Evolutionary conservation across 2,797 vertebrate species (phyloP), one percentile per base, ranked within the genome.

Genomic region (Helostoma temminkii): DNA sequence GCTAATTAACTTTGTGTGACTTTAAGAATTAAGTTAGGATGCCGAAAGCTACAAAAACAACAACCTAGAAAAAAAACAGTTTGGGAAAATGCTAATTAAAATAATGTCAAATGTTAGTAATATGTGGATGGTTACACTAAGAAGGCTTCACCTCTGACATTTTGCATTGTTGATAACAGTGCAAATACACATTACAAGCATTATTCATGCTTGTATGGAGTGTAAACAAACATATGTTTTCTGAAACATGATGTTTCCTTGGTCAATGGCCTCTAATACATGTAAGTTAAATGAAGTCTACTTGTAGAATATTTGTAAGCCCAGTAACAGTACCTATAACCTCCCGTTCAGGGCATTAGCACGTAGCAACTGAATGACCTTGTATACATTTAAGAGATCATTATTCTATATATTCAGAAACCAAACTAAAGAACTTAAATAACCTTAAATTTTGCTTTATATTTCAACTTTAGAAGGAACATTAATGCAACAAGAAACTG

Each of bases 391-490:
- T 39, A 9, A 47, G 14, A 36, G 16, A 28, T 21, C 6, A 41
- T 32, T 28, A 25, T 11, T 52, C 6, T 28, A 4, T 30, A 50
- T 11, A 63, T 59, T 7, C 34, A 8, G 15, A 14, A n/a, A 11
- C 54, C 5, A 25, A 9, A 5, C n/a, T 19, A 57, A 62, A 56
- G 43, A 28, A 28, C 54, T 24, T 14, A 0, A 56, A 47, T 28
- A 0, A 32, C 4, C n/a, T 15, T 3, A 9, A 7, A 25, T 41
- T 57, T 19, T n/a, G 37, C 24, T 49, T 61, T 1, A 46, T 9
- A 12, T 19, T 61, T 63, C 32, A 6, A 41, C 16, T 28, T 47
- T 16, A 58, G 54, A 64, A 59, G 9, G 5, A 47, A n/a, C 24
- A 47, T 39, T 25, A 36, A 59, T 68, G 9, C 32, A 58, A 56